These are phyloP conservation scores for Dendrocopos noguchii DNA, from an alignment of 2,113 vertebrate genomes.

Conservation along the genomic window DNA sequence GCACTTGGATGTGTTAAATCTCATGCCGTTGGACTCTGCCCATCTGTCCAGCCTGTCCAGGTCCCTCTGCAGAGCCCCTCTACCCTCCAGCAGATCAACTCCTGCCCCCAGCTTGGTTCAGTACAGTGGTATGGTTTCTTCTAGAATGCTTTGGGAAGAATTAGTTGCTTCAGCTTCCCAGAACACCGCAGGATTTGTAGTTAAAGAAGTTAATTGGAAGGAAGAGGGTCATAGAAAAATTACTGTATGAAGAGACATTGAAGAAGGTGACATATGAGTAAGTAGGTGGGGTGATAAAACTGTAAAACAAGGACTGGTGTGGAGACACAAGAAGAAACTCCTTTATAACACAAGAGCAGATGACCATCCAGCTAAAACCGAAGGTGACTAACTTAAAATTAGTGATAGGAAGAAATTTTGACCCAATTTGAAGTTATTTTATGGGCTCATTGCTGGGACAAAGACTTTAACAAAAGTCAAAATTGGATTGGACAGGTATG, in stretches of 20 bases:
- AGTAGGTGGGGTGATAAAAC: neutral
- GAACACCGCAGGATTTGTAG: neutral
- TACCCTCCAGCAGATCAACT: too few species aligned
- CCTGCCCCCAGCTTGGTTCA: too few species aligned
- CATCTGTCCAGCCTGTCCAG: too few species aligned
- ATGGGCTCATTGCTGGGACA: neutral
- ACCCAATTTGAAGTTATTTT: neutral
- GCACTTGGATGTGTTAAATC: too few species aligned
- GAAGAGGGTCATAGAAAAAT: neutral
- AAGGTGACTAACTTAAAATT: neutral
- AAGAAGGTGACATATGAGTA: neutral
- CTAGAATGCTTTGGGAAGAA: neutral
- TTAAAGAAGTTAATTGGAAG: neutral
- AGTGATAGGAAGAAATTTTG: neutral
- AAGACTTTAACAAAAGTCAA: neutral
- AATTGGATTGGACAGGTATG: fast-evolving
- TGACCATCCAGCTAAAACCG: neutral
- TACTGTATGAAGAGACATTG: neutral
- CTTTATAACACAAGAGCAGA: neutral
- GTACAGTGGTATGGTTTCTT: fast-evolving
- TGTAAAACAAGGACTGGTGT: neutral
- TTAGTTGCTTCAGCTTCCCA: too few species aligned
- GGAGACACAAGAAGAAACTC: neutral
- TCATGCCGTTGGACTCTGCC: too few species aligned
- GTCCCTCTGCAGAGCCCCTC: too few species aligned